These are phyloP conservation scores for Caiman crocodilus DNA, from an alignment of 2,797 vertebrate species.

Conservation along the genomic window DNA sequence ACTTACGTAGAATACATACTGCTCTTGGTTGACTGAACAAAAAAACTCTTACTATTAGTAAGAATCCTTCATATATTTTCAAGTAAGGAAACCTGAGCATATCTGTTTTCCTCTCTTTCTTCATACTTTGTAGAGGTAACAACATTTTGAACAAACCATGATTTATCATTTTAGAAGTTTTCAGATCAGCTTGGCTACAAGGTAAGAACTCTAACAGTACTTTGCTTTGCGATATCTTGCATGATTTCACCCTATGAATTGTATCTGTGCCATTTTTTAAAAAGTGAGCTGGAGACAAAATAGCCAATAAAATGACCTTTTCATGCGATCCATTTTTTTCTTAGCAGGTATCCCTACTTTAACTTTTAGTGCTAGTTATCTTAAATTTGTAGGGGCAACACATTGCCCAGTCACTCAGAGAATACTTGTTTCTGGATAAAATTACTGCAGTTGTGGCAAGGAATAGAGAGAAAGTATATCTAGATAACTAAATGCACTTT, in stretches of 20 bases:
- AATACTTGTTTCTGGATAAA: neutral
- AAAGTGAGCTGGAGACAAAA: neutral
- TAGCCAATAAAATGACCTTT: neutral
- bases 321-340: neutral
- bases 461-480: neutral
- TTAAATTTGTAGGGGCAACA: neutral
- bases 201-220: neutral
- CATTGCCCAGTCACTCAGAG: neutral
- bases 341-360: neutral
- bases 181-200: neutral
- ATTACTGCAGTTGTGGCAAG: neutral
- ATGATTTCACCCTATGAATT: neutral
- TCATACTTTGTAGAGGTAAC: neutral
- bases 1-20: neutral
- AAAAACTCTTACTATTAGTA: neutral
- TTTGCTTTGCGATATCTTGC: neutral
- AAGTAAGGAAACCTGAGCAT: neutral
- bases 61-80: neutral
- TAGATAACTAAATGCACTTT: neutral
- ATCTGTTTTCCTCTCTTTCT: neutral
- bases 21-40: neutral
- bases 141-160: neutral
- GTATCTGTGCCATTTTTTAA: neutral
- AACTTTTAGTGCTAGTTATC: fast-evolving
- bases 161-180: neutral